Evolutionary conservation across 2,113 vertebrate genomes (phyloP), one percentile per base, ranked within the genome.

Genomic region (Thomomys bottae): DNA sequence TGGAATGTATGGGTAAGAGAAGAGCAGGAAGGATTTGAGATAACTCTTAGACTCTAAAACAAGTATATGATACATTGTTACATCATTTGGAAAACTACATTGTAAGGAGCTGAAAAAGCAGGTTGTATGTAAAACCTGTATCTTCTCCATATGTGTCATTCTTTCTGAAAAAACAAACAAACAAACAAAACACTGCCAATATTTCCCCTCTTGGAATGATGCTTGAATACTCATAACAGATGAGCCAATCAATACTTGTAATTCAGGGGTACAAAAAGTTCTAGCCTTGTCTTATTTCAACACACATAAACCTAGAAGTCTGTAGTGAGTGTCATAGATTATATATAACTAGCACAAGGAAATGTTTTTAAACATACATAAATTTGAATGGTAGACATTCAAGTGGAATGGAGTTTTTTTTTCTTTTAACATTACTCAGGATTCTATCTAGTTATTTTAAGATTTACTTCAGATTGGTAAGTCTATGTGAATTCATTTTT

Each of bases 91-190:
- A 63, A 87, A 87, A 68, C 3, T 67, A 79, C 5, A 42, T 32
- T 71, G 32, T 45, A 49, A 77, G 61, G 90, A 36, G 32, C 26
- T 49, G 30, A n/a, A 76, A 81, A 76, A 54, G 59, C 12, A 86
- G n/a, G 40, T 90, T 75, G 84, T 88, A 83, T 64, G 4, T 79
- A 83, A 92, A 66, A 88, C 67, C 57, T 67, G 1, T 87, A 71
- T 88, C 63, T 54, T 64, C 40, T 79, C n/a, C 82, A 88, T 28
- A 28, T 6, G 59, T 26, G 12, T 6, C 49, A 38, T 86, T 87
- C 30, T 61, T 94, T 92, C 67, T 77, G 15, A 77, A 93, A 91
- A n/a, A n/a, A n/a, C n/a, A n/a, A n/a, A n/a, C n/a, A n/a, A n/a
- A n/a, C n/a, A n/a, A n/a, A n/a, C n/a, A n/a, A n/a, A 42, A 30